Conservation (phyloP, 2,113 vertebrate species). For the Rhabdomys dilectus region DNA sequence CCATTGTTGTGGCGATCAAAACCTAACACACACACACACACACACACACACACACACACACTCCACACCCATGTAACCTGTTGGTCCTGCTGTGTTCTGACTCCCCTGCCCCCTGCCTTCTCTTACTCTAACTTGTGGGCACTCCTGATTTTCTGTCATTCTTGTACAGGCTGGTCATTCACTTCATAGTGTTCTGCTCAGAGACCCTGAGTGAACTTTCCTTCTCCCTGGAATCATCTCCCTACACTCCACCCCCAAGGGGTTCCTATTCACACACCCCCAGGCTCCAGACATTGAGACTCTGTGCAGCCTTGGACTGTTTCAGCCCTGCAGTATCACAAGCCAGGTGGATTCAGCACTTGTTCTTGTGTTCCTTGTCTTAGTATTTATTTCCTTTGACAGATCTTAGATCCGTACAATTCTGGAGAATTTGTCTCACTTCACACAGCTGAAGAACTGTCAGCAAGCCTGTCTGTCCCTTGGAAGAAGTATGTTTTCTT, state of each 20-base stretch:
- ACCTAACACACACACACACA: no score
- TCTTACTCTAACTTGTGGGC: neutral
- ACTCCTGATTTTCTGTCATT: neutral
- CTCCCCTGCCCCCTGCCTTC: neutral
- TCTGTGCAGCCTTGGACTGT: neutral
- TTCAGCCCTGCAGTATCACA: neutral
- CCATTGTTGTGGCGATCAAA: neutral
- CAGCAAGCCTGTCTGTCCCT: neutral
- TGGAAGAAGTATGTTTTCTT: neutral
- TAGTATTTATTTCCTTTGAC: neutral
- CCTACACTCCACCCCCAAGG: neutral
- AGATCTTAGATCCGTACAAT: neutral
- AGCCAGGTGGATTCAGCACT: neutral
- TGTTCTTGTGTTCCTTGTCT: neutral
- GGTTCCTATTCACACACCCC: neutral
- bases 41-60: no score
- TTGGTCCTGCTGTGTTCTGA: neutral
- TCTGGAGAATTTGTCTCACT: slow-evolving; percentile 14
- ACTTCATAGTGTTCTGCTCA: neutral
- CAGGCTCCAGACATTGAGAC: neutral
- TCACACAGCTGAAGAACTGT: neutral
- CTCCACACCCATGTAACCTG: neutral
- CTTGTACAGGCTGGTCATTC: neutral
- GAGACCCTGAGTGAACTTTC: neutral
- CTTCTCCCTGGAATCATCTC: neutral